These are phyloP conservation scores for Falco peregrinus DNA, from an alignment of 2,797 vertebrate species.

Conservation along the genomic window DNA sequence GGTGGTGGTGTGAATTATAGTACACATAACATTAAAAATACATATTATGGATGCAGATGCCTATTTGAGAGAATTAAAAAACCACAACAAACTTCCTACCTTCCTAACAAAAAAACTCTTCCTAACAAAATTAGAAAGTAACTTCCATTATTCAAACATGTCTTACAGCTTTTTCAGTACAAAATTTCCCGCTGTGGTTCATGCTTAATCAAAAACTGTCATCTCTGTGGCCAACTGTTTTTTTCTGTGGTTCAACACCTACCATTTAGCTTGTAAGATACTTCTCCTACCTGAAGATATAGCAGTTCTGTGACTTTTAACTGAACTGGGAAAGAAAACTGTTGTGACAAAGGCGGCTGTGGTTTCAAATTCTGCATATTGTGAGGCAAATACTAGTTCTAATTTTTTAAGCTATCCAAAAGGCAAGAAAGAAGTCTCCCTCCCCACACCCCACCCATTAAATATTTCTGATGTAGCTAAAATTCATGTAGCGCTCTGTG, in stretches of 20 bases:
- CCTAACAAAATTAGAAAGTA: neutral
- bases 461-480: neutral
- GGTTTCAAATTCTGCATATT: neutral
- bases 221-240: neutral
- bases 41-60: neutral
- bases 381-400: neutral
- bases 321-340: neutral
- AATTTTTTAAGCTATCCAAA: neutral
- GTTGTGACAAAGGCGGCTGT: rapidly evolving
- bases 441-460: neutral
- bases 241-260: neutral
- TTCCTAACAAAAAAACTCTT: neutral
- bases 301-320: neutral
- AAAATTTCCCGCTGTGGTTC: neutral
- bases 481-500: neutral
- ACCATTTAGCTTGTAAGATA: neutral
- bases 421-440: neutral
- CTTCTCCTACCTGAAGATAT: neutral
- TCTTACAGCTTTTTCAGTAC: neutral
- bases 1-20: neutral
- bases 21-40: neutral
- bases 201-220: neutral
- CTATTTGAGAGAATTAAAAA: neutral
- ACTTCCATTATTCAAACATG: neutral
- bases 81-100: too few species aligned